These are phyloP conservation scores for Ryuthela nishihirai DNA, from an alignment of 2,888 invertebrate species.

Conservation along the genomic window DNA sequence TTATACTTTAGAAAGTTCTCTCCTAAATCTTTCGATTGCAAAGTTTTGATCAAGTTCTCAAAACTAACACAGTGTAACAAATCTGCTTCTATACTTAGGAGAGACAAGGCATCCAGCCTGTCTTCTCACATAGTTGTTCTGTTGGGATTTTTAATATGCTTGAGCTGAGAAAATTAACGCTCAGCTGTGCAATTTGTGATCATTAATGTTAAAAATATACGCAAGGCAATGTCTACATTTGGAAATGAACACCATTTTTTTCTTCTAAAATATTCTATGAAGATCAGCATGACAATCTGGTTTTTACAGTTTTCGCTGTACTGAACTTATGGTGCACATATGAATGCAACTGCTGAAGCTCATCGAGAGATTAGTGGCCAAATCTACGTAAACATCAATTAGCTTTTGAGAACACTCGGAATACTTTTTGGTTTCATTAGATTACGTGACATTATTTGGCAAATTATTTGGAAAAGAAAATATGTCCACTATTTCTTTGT, in stretches of 20 bases:
- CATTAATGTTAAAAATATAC: too few relatives aligned
- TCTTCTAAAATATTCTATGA: not conserved
- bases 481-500: not conserved
- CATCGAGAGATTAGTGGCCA: not conserved
- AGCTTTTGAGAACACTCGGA: not conserved
- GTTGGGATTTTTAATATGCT: too few relatives aligned
- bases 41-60: not conserved
- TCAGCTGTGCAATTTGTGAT: too few relatives aligned
- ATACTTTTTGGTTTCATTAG: not conserved
- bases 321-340: too few relatives aligned
- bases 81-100: not conserved
- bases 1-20: not conserved
- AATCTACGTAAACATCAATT: not conserved
- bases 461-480: not conserved
- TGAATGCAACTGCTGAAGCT: not conserved
- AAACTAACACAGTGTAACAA: not conserved
- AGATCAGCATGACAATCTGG: not conserved
- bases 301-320: not conserved
- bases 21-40: not conserved
- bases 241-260: not conserved
- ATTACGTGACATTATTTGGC: not conserved
- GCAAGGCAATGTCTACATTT: not conserved
- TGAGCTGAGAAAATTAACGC: too few relatives aligned
- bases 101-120: slow-evolving; percentile 3
- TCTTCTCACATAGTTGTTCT: not conserved